Conservation (phyloP, 1,140 invertebrate genomes). For the Arctopsyche grandis region DNA sequence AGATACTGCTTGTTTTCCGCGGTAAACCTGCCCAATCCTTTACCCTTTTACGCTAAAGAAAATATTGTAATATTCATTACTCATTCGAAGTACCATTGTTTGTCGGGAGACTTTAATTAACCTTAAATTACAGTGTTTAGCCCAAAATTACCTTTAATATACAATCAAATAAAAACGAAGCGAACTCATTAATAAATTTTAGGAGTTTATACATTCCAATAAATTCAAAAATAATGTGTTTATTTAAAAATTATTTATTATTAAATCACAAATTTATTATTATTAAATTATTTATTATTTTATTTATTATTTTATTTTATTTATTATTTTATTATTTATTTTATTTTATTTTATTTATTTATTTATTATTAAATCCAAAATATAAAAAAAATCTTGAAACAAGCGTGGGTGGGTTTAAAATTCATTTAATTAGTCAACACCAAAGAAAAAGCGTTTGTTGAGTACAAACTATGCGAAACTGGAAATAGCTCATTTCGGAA, state of each 20-base stretch:
- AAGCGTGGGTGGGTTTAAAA: not conserved
- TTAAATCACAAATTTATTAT: too few species aligned
- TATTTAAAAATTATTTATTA: too few species aligned
- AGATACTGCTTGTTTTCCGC: not conserved
- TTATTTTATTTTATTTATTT: too few species aligned
- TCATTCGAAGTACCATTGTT: not conserved
- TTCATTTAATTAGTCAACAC: not conserved
- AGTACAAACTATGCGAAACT: constrained; percentile 19
- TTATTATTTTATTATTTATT: too few species aligned
- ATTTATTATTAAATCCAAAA: too few species aligned
- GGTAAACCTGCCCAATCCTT: not conserved
- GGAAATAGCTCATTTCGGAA: constrained; percentile 19
- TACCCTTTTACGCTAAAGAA: not conserved
- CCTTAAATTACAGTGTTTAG: not conserved
- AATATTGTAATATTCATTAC: constrained; percentile 5
- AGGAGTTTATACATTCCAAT: too few species aligned
- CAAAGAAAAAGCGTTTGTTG: constrained; percentile 11
- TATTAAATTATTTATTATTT: too few species aligned
- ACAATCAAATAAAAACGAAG: too few species aligned
- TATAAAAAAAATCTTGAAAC: not conserved
- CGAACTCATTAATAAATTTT: too few species aligned
- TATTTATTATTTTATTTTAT: too few species aligned
- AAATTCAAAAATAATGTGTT: too few species aligned
- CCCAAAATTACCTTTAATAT: too few species aligned
- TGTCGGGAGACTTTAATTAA: constrained; percentile 4